Percentiles rank a stretch among this genome's conserved stretches.
These are phyloP conservation scores for Mechanitis mazaeus DNA, from an alignment of 2,888 invertebrate species.

Conservation along the genomic window DNA sequence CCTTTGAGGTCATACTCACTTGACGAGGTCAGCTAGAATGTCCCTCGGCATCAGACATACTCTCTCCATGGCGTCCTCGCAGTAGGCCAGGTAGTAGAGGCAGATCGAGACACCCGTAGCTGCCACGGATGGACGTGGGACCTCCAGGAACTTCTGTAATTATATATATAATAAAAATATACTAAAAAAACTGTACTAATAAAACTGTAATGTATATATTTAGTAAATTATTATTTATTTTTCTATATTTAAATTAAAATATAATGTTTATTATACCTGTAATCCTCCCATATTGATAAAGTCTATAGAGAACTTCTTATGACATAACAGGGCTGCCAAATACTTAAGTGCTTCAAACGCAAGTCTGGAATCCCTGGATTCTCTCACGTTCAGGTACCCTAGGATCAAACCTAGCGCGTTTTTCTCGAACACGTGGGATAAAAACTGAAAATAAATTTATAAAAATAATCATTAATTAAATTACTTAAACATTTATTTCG, in stretches of 20 bases:
- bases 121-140: constrained; percentile 95
- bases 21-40: constrained; percentile 86
- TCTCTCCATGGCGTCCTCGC: constrained; percentile 98
- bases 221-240: too few species aligned
- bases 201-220: too few species aligned
- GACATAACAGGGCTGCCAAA: constrained; percentile 94
- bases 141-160: constrained; percentile 85
- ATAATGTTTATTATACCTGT: constrained; percentile 66
- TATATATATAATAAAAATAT: background rate
- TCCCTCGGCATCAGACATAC: constrained; percentile 90
- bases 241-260: background rate
- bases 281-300: constrained; percentile 94
- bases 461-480: too few species aligned
- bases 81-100: constrained; percentile 96
- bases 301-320: constrained; percentile 98
- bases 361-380: constrained; percentile 92
- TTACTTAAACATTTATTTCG: too few species aligned
- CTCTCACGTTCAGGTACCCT: constrained; percentile 91
- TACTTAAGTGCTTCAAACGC: constrained; percentile 98
- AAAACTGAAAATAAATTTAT: constrained; percentile 74
- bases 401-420: constrained; percentile 93
- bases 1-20: constrained; percentile 51
- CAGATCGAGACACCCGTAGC: constrained; percentile 98
- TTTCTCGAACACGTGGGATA: constrained; percentile 95
- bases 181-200: too few species aligned